Conservation (phyloP, 2,888 invertebrate genomes). For the Philaethria dido region DNA sequence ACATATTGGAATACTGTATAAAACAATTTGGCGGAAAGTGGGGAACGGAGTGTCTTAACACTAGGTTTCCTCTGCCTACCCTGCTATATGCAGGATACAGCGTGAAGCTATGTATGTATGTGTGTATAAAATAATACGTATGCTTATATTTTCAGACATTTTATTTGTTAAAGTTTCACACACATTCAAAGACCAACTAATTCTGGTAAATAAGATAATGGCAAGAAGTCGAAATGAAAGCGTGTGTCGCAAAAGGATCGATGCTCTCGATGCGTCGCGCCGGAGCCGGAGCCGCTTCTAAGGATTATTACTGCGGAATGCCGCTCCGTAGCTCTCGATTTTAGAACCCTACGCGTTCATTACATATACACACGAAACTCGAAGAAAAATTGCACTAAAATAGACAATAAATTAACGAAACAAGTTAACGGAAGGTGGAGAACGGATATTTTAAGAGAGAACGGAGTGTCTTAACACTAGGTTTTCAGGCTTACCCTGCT, state of each 20-base stretch:
- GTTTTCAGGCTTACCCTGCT: too few relatives aligned
- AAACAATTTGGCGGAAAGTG: too few relatives aligned
- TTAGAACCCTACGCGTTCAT: slow-evolving; percentile 54
- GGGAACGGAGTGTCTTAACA: too few relatives aligned
- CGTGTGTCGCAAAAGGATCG: slow-evolving; percentile 59
- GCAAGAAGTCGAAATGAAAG: slow-evolving; percentile 41
- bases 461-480: too few relatives aligned
- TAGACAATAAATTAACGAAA: too few relatives aligned
- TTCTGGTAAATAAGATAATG: slow-evolving; percentile 9
- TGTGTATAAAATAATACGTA: too few relatives aligned
- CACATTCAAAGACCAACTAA: slow-evolving; percentile 1
- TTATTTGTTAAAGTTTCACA: background rate
- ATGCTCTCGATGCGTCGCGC: slow-evolving; percentile 52
- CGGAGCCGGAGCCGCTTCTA: slow-evolving; percentile 58
- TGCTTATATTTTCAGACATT: background rate
- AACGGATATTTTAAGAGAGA: too few relatives aligned
- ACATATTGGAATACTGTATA: too few relatives aligned
- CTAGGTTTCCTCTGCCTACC: too few relatives aligned
- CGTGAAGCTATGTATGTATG: too few relatives aligned
- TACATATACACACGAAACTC: slow-evolving; percentile 60
- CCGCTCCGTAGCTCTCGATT: slow-evolving; percentile 74
- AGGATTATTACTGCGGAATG: slow-evolving; percentile 78
- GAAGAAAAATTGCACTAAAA: background rate
- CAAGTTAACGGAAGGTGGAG: too few relatives aligned
- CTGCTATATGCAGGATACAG: too few relatives aligned